Percentiles rank a stretch among this genome's conserved stretches.
These are phyloP conservation scores for Drymodes brunneopygia DNA, from an alignment of 2,113 vertebrate species.

Conservation along the genomic window DNA sequence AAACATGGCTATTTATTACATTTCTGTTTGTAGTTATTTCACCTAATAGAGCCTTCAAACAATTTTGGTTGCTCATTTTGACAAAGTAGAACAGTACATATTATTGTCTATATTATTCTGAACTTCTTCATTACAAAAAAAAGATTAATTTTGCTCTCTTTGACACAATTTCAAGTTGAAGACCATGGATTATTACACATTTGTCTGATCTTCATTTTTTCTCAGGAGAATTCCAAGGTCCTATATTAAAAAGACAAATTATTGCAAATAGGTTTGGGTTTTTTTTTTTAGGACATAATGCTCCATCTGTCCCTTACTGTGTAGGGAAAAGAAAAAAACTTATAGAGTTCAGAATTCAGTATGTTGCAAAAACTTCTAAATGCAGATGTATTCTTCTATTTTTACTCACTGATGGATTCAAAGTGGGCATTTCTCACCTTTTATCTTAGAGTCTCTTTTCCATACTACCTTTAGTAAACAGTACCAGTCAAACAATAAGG, in stretches of 20 bases:
- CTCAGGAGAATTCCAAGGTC: neutral
- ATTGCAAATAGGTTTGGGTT: neutral
- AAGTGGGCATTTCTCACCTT: accelerated
- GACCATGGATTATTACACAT: neutral
- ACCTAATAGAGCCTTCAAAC: neutral
- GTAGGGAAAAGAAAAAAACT: neutral
- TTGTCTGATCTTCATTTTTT: neutral
- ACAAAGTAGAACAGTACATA: neutral
- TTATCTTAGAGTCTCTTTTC: neutral
- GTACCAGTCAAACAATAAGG: neutral
- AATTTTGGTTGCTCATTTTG: neutral
- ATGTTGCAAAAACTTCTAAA: neutral
- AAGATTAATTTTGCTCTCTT: neutral
- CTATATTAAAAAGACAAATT: neutral
- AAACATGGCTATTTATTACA: neutral
- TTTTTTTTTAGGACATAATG: neutral
- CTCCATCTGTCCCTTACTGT: neutral
- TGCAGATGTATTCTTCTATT: neutral
- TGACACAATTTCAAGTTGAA: neutral
- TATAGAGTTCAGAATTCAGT: neutral
- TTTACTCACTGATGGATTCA: neutral
- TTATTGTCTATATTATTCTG: neutral
- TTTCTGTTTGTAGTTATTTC: neutral
- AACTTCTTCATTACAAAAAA: neutral
- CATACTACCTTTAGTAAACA: neutral